These are phyloP conservation scores for Eulemur rufifrons DNA, from an alignment of 2,113 vertebrate species.

Conservation along the genomic window DNA sequence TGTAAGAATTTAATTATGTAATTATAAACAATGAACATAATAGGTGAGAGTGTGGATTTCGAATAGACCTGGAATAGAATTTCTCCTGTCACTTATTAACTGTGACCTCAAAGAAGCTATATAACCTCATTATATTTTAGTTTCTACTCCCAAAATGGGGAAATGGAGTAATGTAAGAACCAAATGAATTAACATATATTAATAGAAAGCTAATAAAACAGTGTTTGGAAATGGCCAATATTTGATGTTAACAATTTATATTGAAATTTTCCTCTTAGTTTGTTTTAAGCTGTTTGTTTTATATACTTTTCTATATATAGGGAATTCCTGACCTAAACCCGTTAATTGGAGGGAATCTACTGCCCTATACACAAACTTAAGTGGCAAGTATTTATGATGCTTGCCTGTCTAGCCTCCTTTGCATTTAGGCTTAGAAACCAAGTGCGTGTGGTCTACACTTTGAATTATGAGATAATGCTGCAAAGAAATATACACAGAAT, in stretches of 20 bases:
- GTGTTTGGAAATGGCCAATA: background rate
- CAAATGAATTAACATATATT: background rate
- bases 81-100: background rate
- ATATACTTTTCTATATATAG: background rate
- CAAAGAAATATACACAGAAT: background rate
- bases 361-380: background rate
- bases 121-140: constrained; percentile 21
- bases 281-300: background rate
- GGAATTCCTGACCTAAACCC: background rate
- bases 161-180: background rate
- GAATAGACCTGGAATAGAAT: background rate
- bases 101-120: constrained; percentile 12
- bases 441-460: background rate
- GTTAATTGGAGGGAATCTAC: background rate
- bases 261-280: background rate
- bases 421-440: background rate
- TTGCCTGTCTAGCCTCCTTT: background rate
- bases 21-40: constrained; percentile 9
- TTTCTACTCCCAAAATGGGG: background rate
- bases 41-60: background rate
- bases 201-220: background rate
- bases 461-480: background rate
- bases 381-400: background rate
- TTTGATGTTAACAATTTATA: background rate
- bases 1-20: constrained; percentile 29